phyloP scores from a whole-genome alignment of 2,797 vertebrate species.

The Podargus strigoides region DNA sequence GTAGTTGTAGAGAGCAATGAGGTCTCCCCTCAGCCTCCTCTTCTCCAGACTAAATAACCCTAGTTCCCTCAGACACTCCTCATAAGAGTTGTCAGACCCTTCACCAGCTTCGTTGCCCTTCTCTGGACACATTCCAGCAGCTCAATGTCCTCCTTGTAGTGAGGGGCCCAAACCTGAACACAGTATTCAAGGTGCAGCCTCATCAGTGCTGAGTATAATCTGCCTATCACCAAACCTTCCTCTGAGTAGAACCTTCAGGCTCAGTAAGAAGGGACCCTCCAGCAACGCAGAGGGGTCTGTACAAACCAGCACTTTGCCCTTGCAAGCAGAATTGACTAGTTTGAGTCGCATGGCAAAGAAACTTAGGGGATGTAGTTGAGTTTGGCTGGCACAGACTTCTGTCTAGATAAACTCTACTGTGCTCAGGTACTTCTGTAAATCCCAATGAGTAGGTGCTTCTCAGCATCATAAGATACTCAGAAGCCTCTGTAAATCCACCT shows the following conservation, averaged over 20 bases:
- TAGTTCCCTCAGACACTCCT: too few relatives aligned
- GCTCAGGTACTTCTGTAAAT: background rate
- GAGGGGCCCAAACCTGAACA: too few relatives aligned
- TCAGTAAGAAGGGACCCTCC: background rate
- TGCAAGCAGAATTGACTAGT: background rate
- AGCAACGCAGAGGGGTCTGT: background rate
- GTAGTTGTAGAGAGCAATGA: too few relatives aligned
- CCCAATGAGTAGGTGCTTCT: background rate
- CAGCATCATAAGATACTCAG: background rate
- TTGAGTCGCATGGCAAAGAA: background rate
- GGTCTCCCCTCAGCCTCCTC: too few relatives aligned
- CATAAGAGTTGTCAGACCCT: too few relatives aligned
- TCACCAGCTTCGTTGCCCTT: too few relatives aligned
- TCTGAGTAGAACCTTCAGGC: background rate
- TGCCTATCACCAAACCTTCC: background rate
- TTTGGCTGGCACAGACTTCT: background rate
- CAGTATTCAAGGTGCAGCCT: too few relatives aligned
- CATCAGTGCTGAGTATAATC: too few relatives aligned
- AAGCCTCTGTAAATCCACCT: background rate
- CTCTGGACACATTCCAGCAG: too few relatives aligned
- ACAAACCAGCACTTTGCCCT: background rate
- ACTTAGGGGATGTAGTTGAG: background rate
- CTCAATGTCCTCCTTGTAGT: too few relatives aligned
- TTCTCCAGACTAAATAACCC: too few relatives aligned
- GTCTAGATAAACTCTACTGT: background rate